These are phyloP conservation scores for Eretmochelys imbricata DNA, from an alignment of 2,113 vertebrate species.

Conservation along the genomic window DNA sequence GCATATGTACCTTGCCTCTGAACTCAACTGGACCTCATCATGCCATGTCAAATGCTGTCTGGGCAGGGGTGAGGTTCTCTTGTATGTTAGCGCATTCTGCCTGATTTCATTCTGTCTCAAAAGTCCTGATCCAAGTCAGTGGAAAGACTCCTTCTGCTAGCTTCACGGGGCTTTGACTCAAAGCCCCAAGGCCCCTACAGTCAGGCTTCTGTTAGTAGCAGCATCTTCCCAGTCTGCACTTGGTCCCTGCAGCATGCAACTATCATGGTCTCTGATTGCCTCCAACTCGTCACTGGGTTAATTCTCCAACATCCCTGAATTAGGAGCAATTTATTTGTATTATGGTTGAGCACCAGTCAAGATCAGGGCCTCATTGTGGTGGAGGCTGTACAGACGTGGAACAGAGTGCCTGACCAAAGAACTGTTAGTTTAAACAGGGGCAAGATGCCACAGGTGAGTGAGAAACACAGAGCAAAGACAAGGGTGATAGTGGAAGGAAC, in stretches of 20 bases:
- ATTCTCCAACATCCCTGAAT: background rate
- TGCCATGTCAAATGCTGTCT: background rate
- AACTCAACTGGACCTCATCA: background rate
- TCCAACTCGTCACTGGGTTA: background rate
- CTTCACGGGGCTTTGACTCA: background rate
- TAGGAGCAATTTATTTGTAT: background rate
- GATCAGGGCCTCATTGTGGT: background rate
- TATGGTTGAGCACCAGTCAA: background rate
- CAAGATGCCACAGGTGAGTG: background rate
- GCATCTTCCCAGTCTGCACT: background rate
- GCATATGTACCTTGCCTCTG: background rate
- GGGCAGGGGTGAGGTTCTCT: background rate
- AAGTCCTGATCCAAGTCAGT: background rate
- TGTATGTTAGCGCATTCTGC: background rate
- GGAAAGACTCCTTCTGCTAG: background rate
- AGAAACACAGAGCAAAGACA: accelerated
- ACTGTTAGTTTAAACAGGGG: background rate
- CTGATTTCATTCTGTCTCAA: background rate
- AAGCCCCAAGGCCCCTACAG: background rate
- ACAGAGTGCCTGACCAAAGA: background rate
- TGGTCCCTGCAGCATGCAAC: background rate
- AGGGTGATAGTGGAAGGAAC: background rate
- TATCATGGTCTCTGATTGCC: background rate
- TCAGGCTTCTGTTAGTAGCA: background rate
- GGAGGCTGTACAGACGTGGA: accelerated